Base-by-base conservation (phyloP, 2,888 invertebrate species). In the Tetragonisca angustula region DNA sequence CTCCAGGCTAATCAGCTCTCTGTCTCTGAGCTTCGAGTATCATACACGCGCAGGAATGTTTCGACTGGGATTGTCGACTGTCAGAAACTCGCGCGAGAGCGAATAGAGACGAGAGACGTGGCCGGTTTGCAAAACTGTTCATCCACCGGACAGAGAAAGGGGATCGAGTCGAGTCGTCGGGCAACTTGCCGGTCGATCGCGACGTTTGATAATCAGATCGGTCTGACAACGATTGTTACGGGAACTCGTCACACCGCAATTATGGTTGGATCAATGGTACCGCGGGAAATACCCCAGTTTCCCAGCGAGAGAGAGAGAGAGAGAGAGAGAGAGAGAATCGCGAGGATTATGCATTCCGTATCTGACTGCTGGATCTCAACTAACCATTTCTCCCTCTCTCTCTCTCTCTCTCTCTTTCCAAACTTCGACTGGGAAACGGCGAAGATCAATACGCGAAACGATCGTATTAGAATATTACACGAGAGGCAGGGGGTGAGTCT, bases 361-460 rank as follows among this genome's bases (percentile, higher is more conserved):
- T 85, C 83, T 76, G 50, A 17, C 21, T 56, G 24, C 36, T 32
- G 79, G 75, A 85, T 82, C 84, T 85, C 81, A 82, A 56, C 74
- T 70, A 59, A 62, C 62, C n/a, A 50, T 61, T 64, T 80, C 80
- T 84, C 76, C 61, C 50, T 49, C 1, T 50, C 49, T 15, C 2
- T 50, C 49, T 50, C 49, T 49, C 49, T 50, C 3, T 50, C 49
- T 61, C 61, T 19, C 17, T 50, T 15, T 50, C 17, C 17, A 43
- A 43, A 9, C 61, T 9, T 24, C 74, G 73, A 73, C 52, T 61
- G 65, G 5, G 52, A 52, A 32, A 32, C 69, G 27, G 64, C 81
- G 49, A 85, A 78, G 84, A 85, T 85, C 85, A 76, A 85, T 85
- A 85, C 75, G 84, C 69, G 78, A 81, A 84, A 84, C 81, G 84